Evolutionary conservation across 2,113 vertebrate genomes (phyloP).

Genomic region (Salvelinus namaycush): DNA sequence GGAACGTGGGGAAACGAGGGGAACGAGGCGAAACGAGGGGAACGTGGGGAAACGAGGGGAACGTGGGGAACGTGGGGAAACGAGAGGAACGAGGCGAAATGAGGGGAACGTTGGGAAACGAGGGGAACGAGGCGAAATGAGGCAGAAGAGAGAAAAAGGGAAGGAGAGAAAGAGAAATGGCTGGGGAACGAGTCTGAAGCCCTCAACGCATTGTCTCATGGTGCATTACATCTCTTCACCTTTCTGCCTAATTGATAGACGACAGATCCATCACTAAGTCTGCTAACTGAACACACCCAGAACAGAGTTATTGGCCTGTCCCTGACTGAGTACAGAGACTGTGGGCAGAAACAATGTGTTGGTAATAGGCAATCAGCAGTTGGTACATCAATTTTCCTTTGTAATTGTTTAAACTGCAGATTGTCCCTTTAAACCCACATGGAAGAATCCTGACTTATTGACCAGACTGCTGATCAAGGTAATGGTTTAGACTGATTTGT

Average conservation of each 20-base stretch:
- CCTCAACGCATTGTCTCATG: not conserved
- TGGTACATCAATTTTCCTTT: too few species aligned
- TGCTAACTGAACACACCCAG: slow-evolving; percentile 1
- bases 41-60: too few species aligned
- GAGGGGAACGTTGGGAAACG: too few species aligned
- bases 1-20: too few species aligned
- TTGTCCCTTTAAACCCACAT: too few species aligned
- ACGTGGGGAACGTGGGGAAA: too few species aligned
- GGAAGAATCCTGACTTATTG: too few species aligned
- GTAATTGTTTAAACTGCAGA: too few species aligned
- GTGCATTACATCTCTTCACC: slow-evolving; percentile 42
- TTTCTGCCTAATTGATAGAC: slow-evolving; percentile 32
- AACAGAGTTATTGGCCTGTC: not conserved
- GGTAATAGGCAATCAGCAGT: not conserved
- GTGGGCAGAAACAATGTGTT: not conserved
- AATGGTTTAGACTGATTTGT: too few species aligned
- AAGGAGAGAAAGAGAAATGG: not conserved
- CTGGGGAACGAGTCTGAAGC: not conserved
- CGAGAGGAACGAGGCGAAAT: too few species aligned
- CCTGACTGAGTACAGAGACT: not conserved
- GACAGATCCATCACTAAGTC: slow-evolving; percentile 20
- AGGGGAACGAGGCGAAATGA: slow-evolving; percentile 11
- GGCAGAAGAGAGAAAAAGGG: slow-evolving; percentile 16
- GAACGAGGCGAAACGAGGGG: slow-evolving; percentile 16
- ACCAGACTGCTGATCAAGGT: too few species aligned